These are phyloP conservation scores for Lepas anatifera DNA, from an alignment of 2,888 invertebrate species.

Conservation along the genomic window DNA sequence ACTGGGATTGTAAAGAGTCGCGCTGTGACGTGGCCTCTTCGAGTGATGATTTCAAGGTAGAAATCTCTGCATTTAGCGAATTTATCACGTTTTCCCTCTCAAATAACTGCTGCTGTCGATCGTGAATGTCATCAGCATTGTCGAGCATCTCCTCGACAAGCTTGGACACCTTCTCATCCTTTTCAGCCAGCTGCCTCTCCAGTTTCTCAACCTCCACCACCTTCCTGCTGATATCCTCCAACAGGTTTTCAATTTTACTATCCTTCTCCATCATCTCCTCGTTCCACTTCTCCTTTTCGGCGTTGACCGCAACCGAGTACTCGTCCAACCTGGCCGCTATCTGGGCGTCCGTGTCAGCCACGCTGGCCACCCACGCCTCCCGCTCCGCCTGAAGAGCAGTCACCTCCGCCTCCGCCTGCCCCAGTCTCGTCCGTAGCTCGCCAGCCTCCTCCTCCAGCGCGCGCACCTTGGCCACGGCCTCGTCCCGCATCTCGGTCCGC, in stretches of 20 bases:
- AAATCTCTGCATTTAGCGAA: too few relatives aligned
- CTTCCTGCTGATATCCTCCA: neutral
- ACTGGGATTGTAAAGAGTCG: too few relatives aligned
- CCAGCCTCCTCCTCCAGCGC: neutral
- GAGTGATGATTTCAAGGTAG: too few relatives aligned
- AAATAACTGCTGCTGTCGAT: neutral
- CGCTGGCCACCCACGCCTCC: neutral
- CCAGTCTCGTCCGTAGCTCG: neutral
- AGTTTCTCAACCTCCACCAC: neutral
- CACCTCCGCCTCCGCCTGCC: neutral
- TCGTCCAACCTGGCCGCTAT: too few relatives aligned
- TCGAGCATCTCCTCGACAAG: neutral
- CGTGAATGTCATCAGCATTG: neutral
- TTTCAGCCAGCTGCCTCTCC: neutral
- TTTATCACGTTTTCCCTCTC: neutral
- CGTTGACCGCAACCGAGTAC: neutral
- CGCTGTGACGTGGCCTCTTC: too few relatives aligned
- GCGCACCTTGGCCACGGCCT: neutral
- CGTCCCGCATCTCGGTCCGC: neutral
- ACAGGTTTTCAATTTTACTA: neutral
- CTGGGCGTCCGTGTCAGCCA: neutral
- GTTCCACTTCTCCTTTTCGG: neutral
- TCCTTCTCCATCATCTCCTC: neutral
- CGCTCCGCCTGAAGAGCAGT: neutral
- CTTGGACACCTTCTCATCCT: neutral